A percentile compares a stretch with the other conserved stretches of the same genome.
Conservation (phyloP, 2,113 vertebrate genomes). For the Podilymbus podiceps region DNA sequence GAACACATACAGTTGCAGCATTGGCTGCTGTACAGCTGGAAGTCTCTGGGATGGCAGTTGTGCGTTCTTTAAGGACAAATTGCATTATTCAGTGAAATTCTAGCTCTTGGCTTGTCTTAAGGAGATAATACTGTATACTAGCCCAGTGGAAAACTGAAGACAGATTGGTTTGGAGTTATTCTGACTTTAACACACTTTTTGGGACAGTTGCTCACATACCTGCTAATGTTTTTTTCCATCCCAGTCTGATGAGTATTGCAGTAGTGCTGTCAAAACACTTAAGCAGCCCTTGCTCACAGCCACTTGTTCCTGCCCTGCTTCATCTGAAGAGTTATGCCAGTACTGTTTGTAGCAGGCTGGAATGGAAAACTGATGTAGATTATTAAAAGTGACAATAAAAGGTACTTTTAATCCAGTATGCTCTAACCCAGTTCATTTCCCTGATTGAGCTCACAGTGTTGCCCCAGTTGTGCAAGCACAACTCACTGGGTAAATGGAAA, state of each 20-base stretch:
- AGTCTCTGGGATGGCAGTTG: background rate
- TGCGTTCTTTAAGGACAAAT: background rate
- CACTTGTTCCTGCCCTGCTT: background rate
- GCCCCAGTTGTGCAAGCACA: background rate
- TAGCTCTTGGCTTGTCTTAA: slow-evolving; percentile 1
- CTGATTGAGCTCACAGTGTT: background rate
- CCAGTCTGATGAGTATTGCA: slow-evolving; percentile 48
- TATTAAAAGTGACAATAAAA: background rate
- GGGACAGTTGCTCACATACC: slow-evolving; percentile 38
- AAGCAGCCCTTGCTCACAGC: background rate
- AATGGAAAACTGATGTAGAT: background rate
- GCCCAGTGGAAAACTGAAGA: slow-evolving; percentile 14
- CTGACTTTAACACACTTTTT: background rate
- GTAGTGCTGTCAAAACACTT: slow-evolving; percentile 37
- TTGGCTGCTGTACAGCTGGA: slow-evolving; percentile 28
- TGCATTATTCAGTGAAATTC: slow-evolving; percentile 12
- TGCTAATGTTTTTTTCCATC: slow-evolving; percentile 23
- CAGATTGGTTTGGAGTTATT: background rate
- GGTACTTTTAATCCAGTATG: background rate
- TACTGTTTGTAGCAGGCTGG: background rate
- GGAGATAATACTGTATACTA: background rate
- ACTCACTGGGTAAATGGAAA: background rate
- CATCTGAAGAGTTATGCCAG: background rate
- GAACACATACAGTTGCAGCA: background rate
- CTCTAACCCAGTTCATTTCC: background rate